Conservation (phyloP, 92 coral and sea anemone genomes). For the Zoanthus gigantus region DNA sequence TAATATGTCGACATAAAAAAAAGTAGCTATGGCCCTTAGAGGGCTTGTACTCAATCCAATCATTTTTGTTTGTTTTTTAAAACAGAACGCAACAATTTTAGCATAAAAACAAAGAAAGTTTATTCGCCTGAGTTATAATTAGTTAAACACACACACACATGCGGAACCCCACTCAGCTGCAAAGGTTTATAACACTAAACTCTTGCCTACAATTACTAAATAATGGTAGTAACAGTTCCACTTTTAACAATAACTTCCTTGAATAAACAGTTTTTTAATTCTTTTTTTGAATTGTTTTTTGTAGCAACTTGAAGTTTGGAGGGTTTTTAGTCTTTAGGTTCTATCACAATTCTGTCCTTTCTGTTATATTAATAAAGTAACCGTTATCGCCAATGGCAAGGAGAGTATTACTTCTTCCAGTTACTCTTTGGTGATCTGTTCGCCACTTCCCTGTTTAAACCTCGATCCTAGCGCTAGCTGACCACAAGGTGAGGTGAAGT, state of each 20-base stretch:
- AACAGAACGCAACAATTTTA: not conserved
- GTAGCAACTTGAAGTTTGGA: not conserved
- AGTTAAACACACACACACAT: not conserved
- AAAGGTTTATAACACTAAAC: not conserved
- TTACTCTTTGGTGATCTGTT: not conserved
- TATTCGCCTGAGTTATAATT: not conserved
- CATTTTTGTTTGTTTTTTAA: not conserved
- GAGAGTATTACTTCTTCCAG: slow-evolving; percentile 12
- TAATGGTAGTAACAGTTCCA: not conserved
- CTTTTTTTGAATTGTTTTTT: not conserved
- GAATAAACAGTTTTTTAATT: not conserved
- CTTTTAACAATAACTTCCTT: not conserved
- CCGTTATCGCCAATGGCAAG: slow-evolving; percentile 5
- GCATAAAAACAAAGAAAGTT: slow-evolving; percentile 4
- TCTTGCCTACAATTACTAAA: slow-evolving; percentile 10
- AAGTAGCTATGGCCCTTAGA: no score
- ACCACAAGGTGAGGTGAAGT: slow-evolving; percentile 55
- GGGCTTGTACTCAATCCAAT: not conserved
- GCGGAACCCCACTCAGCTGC: not conserved
- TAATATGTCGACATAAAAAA: no score
- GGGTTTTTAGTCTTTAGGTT: slow-evolving; percentile 6
- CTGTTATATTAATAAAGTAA: not conserved
- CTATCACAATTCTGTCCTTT: slow-evolving; percentile 6
- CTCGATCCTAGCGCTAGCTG: not conserved
- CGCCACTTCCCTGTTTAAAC: slow-evolving; percentile 39